Evolutionary conservation across 2,113 vertebrate species (phyloP), one percentile per base, ranked within the genome.

Genomic region (Lepidothrix coronata): DNA sequence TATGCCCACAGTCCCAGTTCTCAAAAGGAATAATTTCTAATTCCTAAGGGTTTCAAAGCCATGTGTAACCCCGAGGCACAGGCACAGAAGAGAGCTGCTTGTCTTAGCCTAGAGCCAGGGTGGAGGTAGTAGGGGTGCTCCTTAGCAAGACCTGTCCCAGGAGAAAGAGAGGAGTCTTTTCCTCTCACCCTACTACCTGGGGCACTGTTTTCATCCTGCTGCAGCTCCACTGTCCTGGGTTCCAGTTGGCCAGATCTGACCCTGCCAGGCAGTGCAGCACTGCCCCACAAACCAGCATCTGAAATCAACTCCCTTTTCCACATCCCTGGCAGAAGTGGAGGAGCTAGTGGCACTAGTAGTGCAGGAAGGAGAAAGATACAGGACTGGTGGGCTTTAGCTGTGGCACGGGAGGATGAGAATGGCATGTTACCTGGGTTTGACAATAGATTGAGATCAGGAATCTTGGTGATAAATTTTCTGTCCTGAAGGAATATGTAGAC

Each of bases 271-370:
- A 51, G 7, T 14, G 16, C 54, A 80, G 51, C 14, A 21, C 30
- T 74, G 30, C 15, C 12, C 37, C 33, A 66, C 11, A 54, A 74
- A 86, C 23, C 35, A 77, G 15, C 19, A 54, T 10, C 14, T n/a
- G 27, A 87, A 55, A 11, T 30, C 0, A 3, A 12, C 16, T 61
- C 1, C 4, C 30, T 72, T 61, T 37, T 49, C 43, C 55, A 33
- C 0, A 3, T 58, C 20, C 5, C 13, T 14, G 0, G 43, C 15
- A 67, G n/a, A 13, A 76, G 8, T 1, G 28, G 22, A 70, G 39
- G 35, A 5, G 13, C 12, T 37, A 33, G 27, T 3, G 0, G 63
- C 14, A 61, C 0, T 0, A 52, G 8, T 9, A 63, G 28, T 23
- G 33, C 11, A 62, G 37, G 27, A 18, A 84, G 5, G 8, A 7